Evolutionary conservation across 2,888 invertebrate species (phyloP), one percentile per base, ranked within the genome.

Genomic region (Lymantria monacha): DNA sequence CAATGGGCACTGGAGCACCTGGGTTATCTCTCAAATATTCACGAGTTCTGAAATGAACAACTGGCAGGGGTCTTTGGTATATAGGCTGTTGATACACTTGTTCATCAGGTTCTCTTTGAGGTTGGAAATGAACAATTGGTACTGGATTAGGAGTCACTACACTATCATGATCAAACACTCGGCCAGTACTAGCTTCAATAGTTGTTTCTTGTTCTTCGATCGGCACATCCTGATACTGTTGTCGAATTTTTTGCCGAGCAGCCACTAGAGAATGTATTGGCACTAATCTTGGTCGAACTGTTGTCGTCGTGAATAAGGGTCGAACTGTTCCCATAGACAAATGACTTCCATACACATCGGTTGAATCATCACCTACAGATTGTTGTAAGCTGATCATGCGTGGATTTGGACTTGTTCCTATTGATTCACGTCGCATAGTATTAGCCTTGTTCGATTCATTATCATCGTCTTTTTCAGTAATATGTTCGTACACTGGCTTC

Each of bases 301-400:
- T 92, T 0, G 93, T 93, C 0, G 95, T 95, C 0, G 95, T 95
- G 63, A 95, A 95, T 12, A 95, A 76, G 0, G 95, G 95, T 33
- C 95, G 85, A 7, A 94, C 92, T 30, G 94, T 92, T 51, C 92
- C 93, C 13, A 93, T 93, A 0, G 94, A 93, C 11, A 94, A 79
- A 22, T 94, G 93, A 36, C 93, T 92, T 33, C 94, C 94, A 60
- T 95, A 95, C 0, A 95, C 94, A 66, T 95, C 95, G 1, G 94
- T 92, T 3, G 93, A 92, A 70, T 95, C 95, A 61, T 94, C 94
- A 10, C 93, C 93, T 14, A 91, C 83, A 0, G 93, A 93, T 70
- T 94, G 94, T 61, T 92, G 93, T 9, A 93, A 71, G 38, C 79
- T 92, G 14, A 92, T 73, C 81, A 93, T 88, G 56, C 93, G 93